A percentile compares a stretch with the other conserved stretches of the same genome.
phyloP scores from a whole-genome alignment of 1,140 invertebrate genomes.

The Bombus waltoni region DNA sequence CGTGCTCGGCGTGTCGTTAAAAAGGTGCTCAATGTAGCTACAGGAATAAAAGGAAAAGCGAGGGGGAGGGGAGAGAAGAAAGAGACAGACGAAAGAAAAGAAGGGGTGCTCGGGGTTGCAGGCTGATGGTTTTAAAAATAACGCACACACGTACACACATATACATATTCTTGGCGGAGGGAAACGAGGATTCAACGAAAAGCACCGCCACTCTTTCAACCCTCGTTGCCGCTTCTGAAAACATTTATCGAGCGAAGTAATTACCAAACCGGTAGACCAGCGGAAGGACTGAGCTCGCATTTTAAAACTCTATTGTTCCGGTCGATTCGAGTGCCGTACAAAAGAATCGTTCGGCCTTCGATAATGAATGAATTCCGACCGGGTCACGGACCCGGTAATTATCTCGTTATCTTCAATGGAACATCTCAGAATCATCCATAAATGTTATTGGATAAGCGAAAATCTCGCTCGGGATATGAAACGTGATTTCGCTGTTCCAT shows the following conservation, averaged over 20 bases:
- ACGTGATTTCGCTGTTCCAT: not conserved
- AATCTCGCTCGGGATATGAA: not conserved
- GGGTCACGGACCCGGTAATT: constrained; percentile 24
- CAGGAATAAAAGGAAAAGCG: not conserved
- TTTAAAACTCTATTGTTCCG: constrained; percentile 44
- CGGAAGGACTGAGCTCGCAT: constrained; percentile 18
- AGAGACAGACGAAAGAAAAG: not conserved
- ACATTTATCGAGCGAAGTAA: constrained; percentile 56
- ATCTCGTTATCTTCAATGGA: constrained; percentile 36
- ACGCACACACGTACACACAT: not conserved
- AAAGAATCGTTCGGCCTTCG: constrained; percentile 33
- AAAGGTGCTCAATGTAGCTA: constrained; percentile 53
- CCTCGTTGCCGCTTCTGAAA: constrained; percentile 44
- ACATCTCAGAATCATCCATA: not conserved
- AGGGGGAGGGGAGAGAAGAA: not conserved
- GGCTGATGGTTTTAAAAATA: constrained; percentile 23
- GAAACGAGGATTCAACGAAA: constrained; percentile 24
- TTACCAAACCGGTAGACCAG: constrained; percentile 30
- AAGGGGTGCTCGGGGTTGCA: constrained; percentile 7
- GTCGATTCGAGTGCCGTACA: constrained; percentile 10
- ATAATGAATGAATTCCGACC: constrained; percentile 35
- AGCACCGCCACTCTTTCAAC: constrained; percentile 17
- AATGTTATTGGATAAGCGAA: not conserved
- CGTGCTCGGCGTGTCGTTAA: constrained; percentile 55
- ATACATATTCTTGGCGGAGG: not conserved